phyloP scores from a whole-genome alignment of 1,140 invertebrate genomes.

The Aphis gossypii region DNA sequence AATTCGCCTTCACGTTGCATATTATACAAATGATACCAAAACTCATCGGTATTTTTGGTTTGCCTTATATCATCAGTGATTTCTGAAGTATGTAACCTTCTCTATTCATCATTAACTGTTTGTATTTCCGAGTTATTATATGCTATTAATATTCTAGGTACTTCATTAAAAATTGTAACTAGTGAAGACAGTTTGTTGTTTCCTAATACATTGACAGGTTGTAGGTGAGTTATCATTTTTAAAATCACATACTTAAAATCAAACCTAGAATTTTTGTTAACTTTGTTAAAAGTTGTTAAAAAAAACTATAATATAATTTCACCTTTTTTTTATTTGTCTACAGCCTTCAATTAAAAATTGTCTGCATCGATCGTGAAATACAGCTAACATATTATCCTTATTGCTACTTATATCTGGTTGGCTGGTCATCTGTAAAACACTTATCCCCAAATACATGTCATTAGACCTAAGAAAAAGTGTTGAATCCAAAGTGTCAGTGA shows the following conservation, averaged over 20 bases:
- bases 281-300: no score
- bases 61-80: neutral
- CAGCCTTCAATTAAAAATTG: neutral
- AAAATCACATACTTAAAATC: neutral
- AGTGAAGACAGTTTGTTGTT: neutral
- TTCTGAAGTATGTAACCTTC: neutral
- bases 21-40: neutral
- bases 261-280: neutral
- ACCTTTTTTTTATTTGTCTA: slow-evolving; percentile 22
- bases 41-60: neutral
- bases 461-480: no score
- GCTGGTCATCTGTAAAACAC: neutral
- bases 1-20: neutral
- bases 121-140: no score
- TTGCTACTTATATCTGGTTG: neutral
- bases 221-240: neutral
- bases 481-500: no score
- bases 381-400: neutral
- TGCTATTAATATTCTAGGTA: no score
- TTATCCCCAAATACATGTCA: neutral
- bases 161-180: neutral
- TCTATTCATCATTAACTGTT: neutral
- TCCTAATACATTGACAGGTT: neutral
- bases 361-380: neutral
- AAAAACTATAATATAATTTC: neutral